Conservation (phyloP, 2,113 vertebrate species). For the Pteruthius melanotis region DNA sequence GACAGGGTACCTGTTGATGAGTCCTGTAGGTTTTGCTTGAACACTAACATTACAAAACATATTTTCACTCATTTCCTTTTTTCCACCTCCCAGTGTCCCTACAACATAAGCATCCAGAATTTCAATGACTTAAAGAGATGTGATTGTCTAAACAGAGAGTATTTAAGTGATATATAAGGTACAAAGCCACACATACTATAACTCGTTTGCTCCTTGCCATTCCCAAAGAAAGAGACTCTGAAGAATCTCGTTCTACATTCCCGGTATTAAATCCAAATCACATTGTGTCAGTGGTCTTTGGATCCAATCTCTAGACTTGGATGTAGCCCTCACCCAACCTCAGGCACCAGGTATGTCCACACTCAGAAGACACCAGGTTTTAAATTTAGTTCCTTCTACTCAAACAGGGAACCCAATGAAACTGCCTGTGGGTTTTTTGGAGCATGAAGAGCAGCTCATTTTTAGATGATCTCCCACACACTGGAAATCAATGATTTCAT, state of each 20-base stretch:
- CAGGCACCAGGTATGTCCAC: background rate
- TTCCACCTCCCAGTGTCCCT: background rate
- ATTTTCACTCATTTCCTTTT: background rate
- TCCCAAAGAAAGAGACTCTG: background rate
- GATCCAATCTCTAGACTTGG: background rate
- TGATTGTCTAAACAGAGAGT: background rate
- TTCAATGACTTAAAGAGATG: background rate
- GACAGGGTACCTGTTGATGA: background rate
- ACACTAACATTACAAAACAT: background rate
- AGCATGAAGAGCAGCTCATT: background rate
- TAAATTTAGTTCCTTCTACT: background rate
- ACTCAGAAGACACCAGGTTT: background rate
- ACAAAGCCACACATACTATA: background rate
- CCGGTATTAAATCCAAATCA: background rate
- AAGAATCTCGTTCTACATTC: background rate
- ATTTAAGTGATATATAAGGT: background rate
- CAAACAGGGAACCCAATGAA: background rate
- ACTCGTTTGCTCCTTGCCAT: background rate
- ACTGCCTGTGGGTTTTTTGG: background rate
- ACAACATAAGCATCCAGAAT: background rate
- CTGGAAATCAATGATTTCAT: background rate
- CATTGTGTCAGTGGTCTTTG: background rate
- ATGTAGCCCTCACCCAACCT: background rate
- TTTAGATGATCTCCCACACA: background rate
- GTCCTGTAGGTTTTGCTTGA: background rate